Percentiles rank a stretch among this genome's conserved stretches.
These are phyloP conservation scores for Galleria mellonella DNA, from an alignment of 1,140 invertebrate species.

Conservation along the genomic window DNA sequence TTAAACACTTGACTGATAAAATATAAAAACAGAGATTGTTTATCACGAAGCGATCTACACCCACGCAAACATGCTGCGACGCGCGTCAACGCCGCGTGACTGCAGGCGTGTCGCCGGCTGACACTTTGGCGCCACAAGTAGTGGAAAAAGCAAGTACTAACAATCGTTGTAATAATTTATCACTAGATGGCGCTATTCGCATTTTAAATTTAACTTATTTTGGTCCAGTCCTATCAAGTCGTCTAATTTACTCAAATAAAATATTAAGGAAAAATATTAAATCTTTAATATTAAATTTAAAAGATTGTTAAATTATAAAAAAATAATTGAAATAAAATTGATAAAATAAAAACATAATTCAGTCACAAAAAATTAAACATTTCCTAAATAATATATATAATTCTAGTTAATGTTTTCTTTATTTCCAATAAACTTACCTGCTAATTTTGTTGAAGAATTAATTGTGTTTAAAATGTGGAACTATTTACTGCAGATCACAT, in stretches of 20 bases:
- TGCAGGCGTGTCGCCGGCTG: constrained; percentile 61
- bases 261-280: no score
- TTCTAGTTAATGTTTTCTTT: no score
- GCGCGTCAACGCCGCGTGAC: constrained; percentile 70
- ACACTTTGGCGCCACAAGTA: constrained; percentile 50
- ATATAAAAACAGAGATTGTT: constrained; percentile 57
- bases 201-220: background rate
- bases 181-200: constrained; percentile 43
- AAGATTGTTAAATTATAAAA: no score
- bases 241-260: no score
- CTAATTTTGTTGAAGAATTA: background rate
- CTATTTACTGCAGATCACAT: no score
- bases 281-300: no score
- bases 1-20: constrained; percentile 28
- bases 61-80: constrained; percentile 63
- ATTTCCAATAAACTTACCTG: background rate
- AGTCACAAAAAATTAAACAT: no score
- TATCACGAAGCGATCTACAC: constrained; percentile 60
- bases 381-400: no score
- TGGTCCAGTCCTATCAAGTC: no score
- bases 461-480: no score
- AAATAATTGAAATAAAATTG: no score
- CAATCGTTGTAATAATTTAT: background rate
- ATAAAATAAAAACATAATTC: no score
- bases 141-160: constrained; percentile 29